Base-by-base conservation (phyloP, 2,888 invertebrate genomes). In the Argyresthia albistria region DNA sequence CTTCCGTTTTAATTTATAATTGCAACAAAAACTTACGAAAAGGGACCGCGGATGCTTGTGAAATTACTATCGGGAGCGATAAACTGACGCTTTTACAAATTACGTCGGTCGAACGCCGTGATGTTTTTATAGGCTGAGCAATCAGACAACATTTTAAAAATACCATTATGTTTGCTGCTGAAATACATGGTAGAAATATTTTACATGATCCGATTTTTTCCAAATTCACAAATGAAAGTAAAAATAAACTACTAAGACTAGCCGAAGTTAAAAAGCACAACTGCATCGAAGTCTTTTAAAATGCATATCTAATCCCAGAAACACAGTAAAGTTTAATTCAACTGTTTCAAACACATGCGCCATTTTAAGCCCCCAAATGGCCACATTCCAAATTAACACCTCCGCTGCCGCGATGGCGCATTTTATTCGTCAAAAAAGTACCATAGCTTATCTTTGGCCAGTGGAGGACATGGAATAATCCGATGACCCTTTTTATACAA, bases 351-450 rank as follows among this genome's bases (percentile, higher is more conserved):
- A 46, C 46, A 46, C 11, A 46, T 35, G 48, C 35, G 48, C 42
- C 50, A 50, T 51, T 51, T 51, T 36, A 45, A 42, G 15, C 51
- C 51, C 11, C 43, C 45, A 35, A n/a, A 51, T 48, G 47, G 35
- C 53, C 50, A 37, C 51, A 51, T 53, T 52, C 56, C 54, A 49
- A 54, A 54, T 56, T 54, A 54, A 54, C 54, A 54, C 54, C 54
- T 56, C 43, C 51, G 37, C 16, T 35, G 36, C 35, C 39, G 43
- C 43, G 45, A 42, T 25, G 25, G 25, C 6, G 48, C 46, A 53
- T 45, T 47, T 54, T 46, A 51, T 51, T 14, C 35, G 48, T 46
- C 46, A 54, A 56, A 56, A 56, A 54, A 54, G 43, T 50, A 46
- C 16, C 50, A 46, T 49, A 36, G 50, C 12, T 53, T 50, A 50